phyloP scores from a whole-genome alignment of 1,140 invertebrate genomes.

The Drosophila nigrodunni region DNA sequence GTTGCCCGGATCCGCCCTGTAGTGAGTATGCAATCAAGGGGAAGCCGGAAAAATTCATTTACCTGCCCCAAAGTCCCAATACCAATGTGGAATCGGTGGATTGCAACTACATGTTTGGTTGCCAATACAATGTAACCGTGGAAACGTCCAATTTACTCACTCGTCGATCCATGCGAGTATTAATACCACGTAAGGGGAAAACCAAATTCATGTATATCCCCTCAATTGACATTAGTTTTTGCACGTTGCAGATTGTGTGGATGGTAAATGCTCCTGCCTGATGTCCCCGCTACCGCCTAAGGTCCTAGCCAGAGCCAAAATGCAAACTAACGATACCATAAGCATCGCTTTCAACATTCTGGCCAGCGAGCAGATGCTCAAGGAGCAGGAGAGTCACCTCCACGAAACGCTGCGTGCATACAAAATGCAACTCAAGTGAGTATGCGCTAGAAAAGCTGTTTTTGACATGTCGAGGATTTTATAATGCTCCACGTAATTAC shows the following conservation, averaged over 20 bases:
- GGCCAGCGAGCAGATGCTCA: conserved; percentile 57
- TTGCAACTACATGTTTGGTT: conserved; percentile 79
- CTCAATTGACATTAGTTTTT: neutral
- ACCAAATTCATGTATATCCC: neutral
- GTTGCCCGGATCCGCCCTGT: conserved; percentile 71
- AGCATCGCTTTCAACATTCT: conserved; percentile 58
- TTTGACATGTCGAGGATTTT: no score
- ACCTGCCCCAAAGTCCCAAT: conserved; percentile 67
- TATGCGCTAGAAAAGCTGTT: neutral
- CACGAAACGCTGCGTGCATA: conserved; percentile 54
- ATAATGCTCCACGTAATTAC: no score
- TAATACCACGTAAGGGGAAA: conserved; percentile 57
- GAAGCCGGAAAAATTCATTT: conserved; percentile 49
- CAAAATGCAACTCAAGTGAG: conserved; percentile 70
- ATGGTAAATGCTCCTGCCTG: conserved; percentile 67
- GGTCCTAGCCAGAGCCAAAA: conserved; percentile 53
- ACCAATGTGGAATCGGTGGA: conserved; percentile 65
- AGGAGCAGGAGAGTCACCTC: conserved; percentile 40
- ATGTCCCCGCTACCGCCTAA: conserved; percentile 50
- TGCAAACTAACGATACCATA: conserved; percentile 69
- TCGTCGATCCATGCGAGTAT: conserved; percentile 47
- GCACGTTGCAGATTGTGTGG: conserved; percentile 59
- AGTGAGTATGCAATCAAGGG: conserved; percentile 71
- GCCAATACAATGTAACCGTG: conserved; percentile 72
- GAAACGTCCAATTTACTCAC: conserved; percentile 70